Percentiles rank a stretch among this genome's conserved stretches.
Conservation (phyloP, 2,888 invertebrate genomes). For the Coelinius sp. region DNA sequence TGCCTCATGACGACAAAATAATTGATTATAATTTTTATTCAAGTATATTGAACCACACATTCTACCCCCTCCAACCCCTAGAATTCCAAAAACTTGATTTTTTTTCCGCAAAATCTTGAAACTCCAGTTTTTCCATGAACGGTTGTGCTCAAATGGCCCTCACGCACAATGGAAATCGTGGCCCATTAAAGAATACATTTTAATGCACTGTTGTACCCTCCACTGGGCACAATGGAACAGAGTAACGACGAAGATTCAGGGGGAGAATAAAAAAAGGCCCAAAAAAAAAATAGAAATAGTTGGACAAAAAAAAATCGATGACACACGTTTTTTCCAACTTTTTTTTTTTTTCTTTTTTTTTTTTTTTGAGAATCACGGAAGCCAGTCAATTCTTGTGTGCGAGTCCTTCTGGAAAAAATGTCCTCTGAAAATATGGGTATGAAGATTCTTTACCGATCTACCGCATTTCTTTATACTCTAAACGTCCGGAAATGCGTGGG, state of each 20-base stretch:
- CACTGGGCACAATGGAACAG: slow-evolving; percentile 34
- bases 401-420: slow-evolving; percentile 12
- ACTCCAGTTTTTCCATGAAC: not conserved
- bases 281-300: slow-evolving; percentile 25
- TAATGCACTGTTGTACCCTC: slow-evolving; percentile 49
- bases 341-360: not conserved
- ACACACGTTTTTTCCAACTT: slow-evolving; percentile 11
- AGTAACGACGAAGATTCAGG: slow-evolving; percentile 34
- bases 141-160: slow-evolving; percentile 2
- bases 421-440: slow-evolving; percentile 18
- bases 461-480: slow-evolving; percentile 26
- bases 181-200: slow-evolving; percentile 52
- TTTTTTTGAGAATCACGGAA: not conserved
- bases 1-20: too few relatives aligned
- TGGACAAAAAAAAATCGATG: slow-evolving; percentile 36
- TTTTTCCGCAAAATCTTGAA: not conserved
- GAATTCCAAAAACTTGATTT: not conserved
- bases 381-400: slow-evolving; percentile 29
- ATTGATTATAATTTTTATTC: too few relatives aligned
- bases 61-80: not conserved
- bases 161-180: slow-evolving; percentile 45
- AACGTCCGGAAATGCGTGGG: slow-evolving; percentile 29
- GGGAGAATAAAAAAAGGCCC: slow-evolving; percentile 39
- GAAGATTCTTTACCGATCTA: slow-evolving; percentile 7
- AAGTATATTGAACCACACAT: too few relatives aligned